Base-by-base conservation (phyloP, 2,797 vertebrate genomes). In the Centroberyx gerrardi region DNA sequence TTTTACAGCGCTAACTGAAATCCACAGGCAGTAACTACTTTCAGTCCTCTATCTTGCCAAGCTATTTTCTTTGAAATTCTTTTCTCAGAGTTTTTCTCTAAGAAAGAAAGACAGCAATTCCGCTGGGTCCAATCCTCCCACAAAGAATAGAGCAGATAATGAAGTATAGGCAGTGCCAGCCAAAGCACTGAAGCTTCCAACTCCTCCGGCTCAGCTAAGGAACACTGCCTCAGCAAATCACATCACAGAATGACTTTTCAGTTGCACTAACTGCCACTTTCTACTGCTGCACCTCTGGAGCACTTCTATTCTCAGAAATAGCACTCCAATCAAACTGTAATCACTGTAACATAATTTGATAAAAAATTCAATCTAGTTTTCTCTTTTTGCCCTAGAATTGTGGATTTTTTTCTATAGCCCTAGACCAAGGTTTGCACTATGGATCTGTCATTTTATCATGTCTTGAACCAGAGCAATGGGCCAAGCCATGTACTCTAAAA, bases 181-280 rank as follows among this genome's bases (percentile, higher is more conserved):
- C 83, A 86, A 89, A 87, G 86, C 88, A 78, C 72, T 44, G 81
- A 84, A 70, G 88, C 89, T 91, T 90, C 92, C 85, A 84, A 83
- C 87, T 93, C 89, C 83, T 90, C 81, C 53, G 69, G 84, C 86
- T 88, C 74, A 59, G 84, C 48, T 38, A 68, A 85, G 88, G 88
- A 92, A 87, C 82, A 89, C 88, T 87, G 92, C 89, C 91, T 94
- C 92, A 91, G 89, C 90, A 94, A 89, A 92, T 94, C 91, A 92
- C 90, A 87, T 89, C 91, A 86, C 82, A 92, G 85, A 91, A 87
- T 83, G 82, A 89, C 83, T 91, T 90, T 90, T 84, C 82, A 84
- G 80, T 62, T 72, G 64, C 55, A 64, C 81, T 85, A 85, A 87
- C 90, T 78, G 83, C 84, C 87, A 87, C 90, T 91, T 87, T 89